Conservation (phyloP, 2,797 vertebrate genomes). For the Chaetodon trifasciatus region DNA sequence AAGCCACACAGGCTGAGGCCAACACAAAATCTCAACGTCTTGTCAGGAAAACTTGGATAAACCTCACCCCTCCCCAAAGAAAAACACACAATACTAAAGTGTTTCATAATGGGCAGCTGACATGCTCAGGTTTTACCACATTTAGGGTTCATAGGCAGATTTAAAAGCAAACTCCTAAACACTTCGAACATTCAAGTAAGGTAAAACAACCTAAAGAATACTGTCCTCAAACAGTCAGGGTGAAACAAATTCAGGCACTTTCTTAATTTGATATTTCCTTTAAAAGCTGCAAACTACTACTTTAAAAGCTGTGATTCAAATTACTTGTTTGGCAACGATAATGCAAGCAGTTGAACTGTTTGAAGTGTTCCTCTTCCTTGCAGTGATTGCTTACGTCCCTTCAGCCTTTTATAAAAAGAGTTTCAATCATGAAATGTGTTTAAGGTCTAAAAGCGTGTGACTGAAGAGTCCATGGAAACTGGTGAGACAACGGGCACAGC, state of each 20-base stretch:
- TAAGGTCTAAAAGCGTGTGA: constrained; percentile 66
- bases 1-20: constrained; percentile 57
- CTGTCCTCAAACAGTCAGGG: constrained; percentile 92
- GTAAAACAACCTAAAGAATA: constrained; percentile 89
- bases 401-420: constrained; percentile 73
- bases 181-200: constrained; percentile 97
- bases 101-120: constrained; percentile 74
- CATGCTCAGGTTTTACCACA: constrained; percentile 74
- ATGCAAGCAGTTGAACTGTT: constrained; percentile 75
- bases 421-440: constrained; percentile 70
- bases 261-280: constrained; percentile 88
- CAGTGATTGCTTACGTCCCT: constrained; percentile 69
- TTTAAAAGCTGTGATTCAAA: constrained; percentile 88
- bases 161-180: constrained; percentile 92
- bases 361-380: constrained; percentile 72
- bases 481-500: constrained; percentile 55
- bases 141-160: constrained; percentile 86
- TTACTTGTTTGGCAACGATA: constrained; percentile 89
- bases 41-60: constrained; percentile 67
- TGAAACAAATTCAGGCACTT: constrained; percentile 99
- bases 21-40: constrained; percentile 57
- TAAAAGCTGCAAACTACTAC: constrained; percentile 85
- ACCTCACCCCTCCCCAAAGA: constrained; percentile 23
- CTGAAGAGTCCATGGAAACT: constrained; percentile 51
- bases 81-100: constrained; percentile 55